Conservation (phyloP, 2,888 invertebrate genomes). For the Noctua pronuba region DNA sequence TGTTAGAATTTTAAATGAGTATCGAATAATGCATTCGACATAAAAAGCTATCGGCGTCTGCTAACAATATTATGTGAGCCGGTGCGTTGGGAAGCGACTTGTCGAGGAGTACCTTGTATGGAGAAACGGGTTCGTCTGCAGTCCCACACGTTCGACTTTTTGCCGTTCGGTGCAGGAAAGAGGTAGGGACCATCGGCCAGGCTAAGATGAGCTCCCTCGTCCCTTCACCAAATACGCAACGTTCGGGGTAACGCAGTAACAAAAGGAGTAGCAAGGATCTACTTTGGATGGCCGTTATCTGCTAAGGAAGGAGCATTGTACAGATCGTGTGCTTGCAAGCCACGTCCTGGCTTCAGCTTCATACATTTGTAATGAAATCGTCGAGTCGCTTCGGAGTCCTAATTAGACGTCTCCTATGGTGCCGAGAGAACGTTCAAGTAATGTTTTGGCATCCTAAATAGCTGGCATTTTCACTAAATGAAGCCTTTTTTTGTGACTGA, state of each 20-base stretch:
- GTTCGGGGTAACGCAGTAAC: slow-evolving; percentile 64
- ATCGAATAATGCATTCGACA: slow-evolving; percentile 90
- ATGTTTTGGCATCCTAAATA: slow-evolving; percentile 61
- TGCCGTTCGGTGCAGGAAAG: slow-evolving; percentile 86
- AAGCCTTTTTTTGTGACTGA: slow-evolving; percentile 45
- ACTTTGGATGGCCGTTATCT: slow-evolving; percentile 73
- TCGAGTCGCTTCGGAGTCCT: slow-evolving; percentile 76
- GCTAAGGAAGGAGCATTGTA: slow-evolving; percentile 84
- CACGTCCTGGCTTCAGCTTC: slow-evolving; percentile 81
- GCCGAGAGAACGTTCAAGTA: slow-evolving; percentile 55
- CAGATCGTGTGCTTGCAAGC: slow-evolving; percentile 84
- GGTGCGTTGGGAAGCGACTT: slow-evolving; percentile 88
- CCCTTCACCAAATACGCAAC: slow-evolving; percentile 66
- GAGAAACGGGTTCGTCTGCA: slow-evolving; percentile 89
- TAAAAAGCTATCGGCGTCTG: slow-evolving; percentile 89
- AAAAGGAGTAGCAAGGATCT: slow-evolving; percentile 76
- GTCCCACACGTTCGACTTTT: slow-evolving; percentile 90
- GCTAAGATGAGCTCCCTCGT: slow-evolving; percentile 74
- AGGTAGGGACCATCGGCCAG: slow-evolving; percentile 81
- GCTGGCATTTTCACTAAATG: slow-evolving; percentile 50
- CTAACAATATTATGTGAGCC: slow-evolving; percentile 90
- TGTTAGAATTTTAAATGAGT: slow-evolving; percentile 91
- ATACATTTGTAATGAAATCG: slow-evolving; percentile 88
- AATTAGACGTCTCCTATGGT: slow-evolving; percentile 80
- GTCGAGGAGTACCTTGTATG: slow-evolving; percentile 88